These are phyloP conservation scores for Sericinus montela DNA, from an alignment of 2,888 invertebrate species.

Conservation along the genomic window DNA sequence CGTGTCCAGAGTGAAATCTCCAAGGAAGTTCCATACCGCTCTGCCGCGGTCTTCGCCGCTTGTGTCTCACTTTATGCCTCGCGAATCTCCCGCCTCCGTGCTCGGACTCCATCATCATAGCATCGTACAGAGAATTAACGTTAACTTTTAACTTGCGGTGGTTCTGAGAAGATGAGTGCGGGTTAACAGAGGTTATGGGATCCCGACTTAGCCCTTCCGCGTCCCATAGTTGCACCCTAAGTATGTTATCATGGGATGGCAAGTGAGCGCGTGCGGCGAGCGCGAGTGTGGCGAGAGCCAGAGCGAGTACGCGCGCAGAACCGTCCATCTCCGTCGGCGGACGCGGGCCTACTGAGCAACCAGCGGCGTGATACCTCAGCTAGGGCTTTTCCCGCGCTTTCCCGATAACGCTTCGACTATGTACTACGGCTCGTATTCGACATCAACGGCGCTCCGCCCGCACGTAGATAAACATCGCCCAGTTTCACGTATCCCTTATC, in stretches of 20 bases:
- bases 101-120: conserved; percentile 57
- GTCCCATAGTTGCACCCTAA: conserved; percentile 72
- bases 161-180: conserved; percentile 30
- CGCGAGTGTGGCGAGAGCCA: conserved; percentile 56
- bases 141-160: conserved; percentile 57
- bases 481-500: conserved; percentile 44
- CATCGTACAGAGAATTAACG: conserved; percentile 59
- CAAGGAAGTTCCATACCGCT: conserved; percentile 63
- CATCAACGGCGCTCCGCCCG: conserved; percentile 44
- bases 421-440: conserved; percentile 42
- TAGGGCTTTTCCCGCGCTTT: conserved; percentile 71
- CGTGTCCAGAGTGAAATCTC: conserved; percentile 75
- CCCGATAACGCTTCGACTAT: conserved; percentile 54
- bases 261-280: conserved; percentile 62
- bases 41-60: conserved; percentile 67
- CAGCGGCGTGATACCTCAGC: conserved; percentile 35
- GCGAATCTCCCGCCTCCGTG: conserved; percentile 59
- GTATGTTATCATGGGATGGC: conserved; percentile 69
- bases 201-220: conserved; percentile 67
- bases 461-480: conserved; percentile 30
- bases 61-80: conserved; percentile 67
- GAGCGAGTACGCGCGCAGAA: conserved; percentile 48
- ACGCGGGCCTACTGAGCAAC: conserved; percentile 66
- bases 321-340: conserved; percentile 66
- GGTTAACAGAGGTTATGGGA: conserved; percentile 38